Evolutionary conservation across 2,113 vertebrate genomes (phyloP).

Genomic region (Chlorodrepanis virens): DNA sequence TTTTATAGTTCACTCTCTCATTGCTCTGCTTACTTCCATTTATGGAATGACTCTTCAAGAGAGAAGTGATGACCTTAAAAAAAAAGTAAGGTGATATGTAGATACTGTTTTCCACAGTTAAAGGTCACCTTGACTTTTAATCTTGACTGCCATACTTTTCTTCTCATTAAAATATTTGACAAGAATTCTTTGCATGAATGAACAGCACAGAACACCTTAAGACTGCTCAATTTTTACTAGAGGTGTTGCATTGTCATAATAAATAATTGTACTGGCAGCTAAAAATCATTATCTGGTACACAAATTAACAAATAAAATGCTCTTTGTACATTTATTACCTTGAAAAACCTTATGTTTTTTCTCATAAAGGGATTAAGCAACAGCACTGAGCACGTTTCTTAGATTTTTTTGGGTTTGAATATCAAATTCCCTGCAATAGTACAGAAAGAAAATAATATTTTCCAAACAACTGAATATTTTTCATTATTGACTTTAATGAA

Average conservation of each 20-base stretch:
- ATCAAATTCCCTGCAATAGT: neutral
- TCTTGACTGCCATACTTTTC: constrained; percentile 68
- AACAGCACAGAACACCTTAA: constrained; percentile 59
- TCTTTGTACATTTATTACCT: neutral
- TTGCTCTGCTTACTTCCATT: neutral
- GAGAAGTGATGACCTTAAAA: constrained; percentile 54
- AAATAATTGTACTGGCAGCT: constrained; percentile 42
- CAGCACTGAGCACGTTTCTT: neutral
- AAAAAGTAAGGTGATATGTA: constrained; percentile 50
- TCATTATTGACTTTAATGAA: neutral
- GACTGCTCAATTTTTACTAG: constrained; percentile 39
- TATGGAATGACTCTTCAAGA: constrained; percentile 3
- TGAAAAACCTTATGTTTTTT: neutral
- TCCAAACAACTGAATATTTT: constrained; percentile 15
- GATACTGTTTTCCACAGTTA: constrained; percentile 50
- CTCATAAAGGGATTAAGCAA: neutral
- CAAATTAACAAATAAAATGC: constrained; percentile 2
- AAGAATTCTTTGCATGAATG: constrained; percentile 76
- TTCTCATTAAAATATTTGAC: constrained; percentile 81
- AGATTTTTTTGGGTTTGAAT: neutral
- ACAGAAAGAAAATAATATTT: neutral
- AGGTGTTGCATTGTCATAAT: constrained; percentile 25
- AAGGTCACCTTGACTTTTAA: constrained; percentile 78
- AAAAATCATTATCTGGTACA: constrained; percentile 38
- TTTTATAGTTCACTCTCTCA: neutral